phyloP scores from a whole-genome alignment of 2,888 invertebrate species.

The Ptychoptera contaminata region DNA sequence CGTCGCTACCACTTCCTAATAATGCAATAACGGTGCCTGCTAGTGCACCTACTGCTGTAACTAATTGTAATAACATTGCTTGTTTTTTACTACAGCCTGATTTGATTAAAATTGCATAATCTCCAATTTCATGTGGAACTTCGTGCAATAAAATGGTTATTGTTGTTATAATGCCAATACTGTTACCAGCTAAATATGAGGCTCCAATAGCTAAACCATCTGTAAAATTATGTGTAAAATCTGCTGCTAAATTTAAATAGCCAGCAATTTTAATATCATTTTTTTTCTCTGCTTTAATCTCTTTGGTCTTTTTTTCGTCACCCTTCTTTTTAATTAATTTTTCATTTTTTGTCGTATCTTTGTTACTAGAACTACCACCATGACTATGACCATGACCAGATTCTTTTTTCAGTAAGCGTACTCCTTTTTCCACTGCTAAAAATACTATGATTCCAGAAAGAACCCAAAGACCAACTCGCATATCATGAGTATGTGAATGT shows the following conservation, averaged over 20 bases:
- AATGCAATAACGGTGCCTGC: conserved; percentile 84
- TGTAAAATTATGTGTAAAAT: conserved; percentile 97
- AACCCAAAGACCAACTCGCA: conserved; percentile 88
- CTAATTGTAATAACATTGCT: conserved; percentile 86
- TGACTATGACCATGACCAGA: conserved; percentile 68
- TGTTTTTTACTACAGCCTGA: conserved; percentile 87
- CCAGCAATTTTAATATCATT: conserved; percentile 61
- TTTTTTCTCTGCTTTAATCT: no score
- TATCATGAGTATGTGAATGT: conserved; percentile 53
- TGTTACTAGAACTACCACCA: conserved; percentile 20
- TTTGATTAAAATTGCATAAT: conserved; percentile 96
- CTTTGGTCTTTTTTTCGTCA: conserved; percentile 30
- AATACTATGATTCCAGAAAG: conserved; percentile 86
- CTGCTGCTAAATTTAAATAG: conserved; percentile 93
- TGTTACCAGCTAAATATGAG: conserved; percentile 83
- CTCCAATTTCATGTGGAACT: conserved; percentile 98
- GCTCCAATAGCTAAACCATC: conserved; percentile 99
- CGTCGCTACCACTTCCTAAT: conserved; percentile 54
- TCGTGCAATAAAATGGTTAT: conserved; percentile 94
- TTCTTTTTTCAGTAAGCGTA: conserved; percentile 70
- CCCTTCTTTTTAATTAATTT: conserved; percentile 18
- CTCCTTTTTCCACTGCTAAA: conserved; percentile 82
- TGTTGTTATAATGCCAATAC: conserved; percentile 78
- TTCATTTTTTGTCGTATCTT: conserved; percentile 15
- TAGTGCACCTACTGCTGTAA: conserved; percentile 90